Conservation (phyloP, 2,888 invertebrate species). For the Ichneumoninae sp. region DNA sequence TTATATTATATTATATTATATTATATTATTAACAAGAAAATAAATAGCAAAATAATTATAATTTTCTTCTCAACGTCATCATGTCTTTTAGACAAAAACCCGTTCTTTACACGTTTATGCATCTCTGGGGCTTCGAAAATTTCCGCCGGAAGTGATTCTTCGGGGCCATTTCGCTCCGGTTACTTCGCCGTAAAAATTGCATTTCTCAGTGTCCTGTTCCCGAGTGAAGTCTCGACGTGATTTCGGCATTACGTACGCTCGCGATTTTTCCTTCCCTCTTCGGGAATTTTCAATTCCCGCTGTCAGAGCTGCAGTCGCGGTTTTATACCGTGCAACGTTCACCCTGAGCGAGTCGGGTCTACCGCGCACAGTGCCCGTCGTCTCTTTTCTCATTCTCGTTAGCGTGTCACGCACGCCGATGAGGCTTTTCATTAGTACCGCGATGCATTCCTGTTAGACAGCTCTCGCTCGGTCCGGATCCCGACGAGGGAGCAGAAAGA, state of each 20-base stretch:
- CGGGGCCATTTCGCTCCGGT: constrained; percentile 51
- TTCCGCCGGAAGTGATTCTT: not conserved
- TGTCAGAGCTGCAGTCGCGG: constrained; percentile 76
- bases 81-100: too few relatives aligned
- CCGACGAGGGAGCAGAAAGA: constrained; percentile 62
- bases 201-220: constrained; percentile 19
- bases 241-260: constrained; percentile 26
- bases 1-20: too few relatives aligned
- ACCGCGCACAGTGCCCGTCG: constrained; percentile 1
- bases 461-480: constrained; percentile 71
- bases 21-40: too few relatives aligned
- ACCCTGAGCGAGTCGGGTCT: constrained; percentile 6
- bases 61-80: too few relatives aligned
- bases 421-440: constrained; percentile 84
- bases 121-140: not conserved
- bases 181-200: constrained; percentile 53
- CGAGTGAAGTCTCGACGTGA: constrained; percentile 4
- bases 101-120: not conserved
- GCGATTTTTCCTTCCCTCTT: constrained; percentile 70
- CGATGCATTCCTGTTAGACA: constrained; percentile 82
- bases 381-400: constrained; percentile 76
- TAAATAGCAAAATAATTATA: too few relatives aligned
- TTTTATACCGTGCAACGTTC: constrained; percentile 2
- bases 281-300: constrained; percentile 78
- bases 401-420: constrained; percentile 82